Base-by-base conservation (phyloP, 1,140 invertebrate species). In the Dufourea novaeangliae region DNA sequence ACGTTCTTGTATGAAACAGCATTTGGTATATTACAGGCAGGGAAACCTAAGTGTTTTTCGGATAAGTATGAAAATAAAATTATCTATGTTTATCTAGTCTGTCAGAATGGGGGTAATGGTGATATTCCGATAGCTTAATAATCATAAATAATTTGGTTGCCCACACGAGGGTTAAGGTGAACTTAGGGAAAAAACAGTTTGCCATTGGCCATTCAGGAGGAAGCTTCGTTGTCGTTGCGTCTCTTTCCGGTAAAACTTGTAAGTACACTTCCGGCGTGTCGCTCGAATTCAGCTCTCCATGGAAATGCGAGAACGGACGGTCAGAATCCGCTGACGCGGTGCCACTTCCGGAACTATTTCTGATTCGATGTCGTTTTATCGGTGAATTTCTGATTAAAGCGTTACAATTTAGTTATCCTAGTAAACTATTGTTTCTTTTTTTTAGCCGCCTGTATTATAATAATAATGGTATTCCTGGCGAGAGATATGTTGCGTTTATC, bases 301-400 rank as follows among this genome's bases (percentile, higher is more conserved):
- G 80, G 76, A 84, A 79, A 84, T 84, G 66, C 76, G 46, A 61
- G 59, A 64, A 44, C 59, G 64, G 75, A 74, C n/a, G 77, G 77
- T 79, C 76, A 78, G 79, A 84, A 83, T 59, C 70, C 83, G 76
- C 80, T 84, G 80, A 79, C 80, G 76, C 11, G 61, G 27, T 34
- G 39, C 66, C 52, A 50, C 34, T 83, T 84, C 70, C 82, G 76
- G 32, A 61, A 34, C 12, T n/a, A 32, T 27, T 52, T 27, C 62
- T 75, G 63, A 74, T 74, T 79, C 70, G 37, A 75, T 54, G 54
- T 83, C 76, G 71, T 79, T 62, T 71, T 75, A 56, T 70, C 70
- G 82, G 57, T 67, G 39, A 71, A 67, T 67, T 50, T 39, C 59
- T 84, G 62, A 84, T 75, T 83, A 71, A 84, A 82, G 64, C 32